Evolutionary conservation across 2,113 vertebrate genomes (phyloP).

Genomic region (Oreotragus oreotragus): DNA sequence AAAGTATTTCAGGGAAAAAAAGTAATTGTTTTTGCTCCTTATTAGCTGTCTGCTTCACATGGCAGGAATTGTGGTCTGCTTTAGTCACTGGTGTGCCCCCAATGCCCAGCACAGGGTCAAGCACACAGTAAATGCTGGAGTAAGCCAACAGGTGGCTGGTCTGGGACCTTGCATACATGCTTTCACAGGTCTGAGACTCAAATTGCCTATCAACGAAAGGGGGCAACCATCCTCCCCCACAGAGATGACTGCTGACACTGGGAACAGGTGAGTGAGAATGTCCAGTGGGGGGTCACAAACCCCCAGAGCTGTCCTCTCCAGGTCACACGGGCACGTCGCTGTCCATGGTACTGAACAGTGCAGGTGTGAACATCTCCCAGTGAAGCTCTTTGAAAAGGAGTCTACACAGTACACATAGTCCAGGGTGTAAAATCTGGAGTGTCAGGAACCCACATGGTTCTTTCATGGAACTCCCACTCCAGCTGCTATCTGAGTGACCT

Average conservation of each 20-base stretch:
- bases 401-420: neutral
- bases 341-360: neutral
- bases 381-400: no score
- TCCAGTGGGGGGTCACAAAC: neutral
- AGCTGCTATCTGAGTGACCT: neutral
- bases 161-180: neutral
- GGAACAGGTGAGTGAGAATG: neutral
- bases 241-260: neutral
- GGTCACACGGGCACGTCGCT: rapidly evolving
- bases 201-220: neutral
- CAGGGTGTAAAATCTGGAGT: neutral
- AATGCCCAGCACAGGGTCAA: neutral
- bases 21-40: neutral
- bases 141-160: no score
- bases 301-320: rapidly evolving
- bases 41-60: neutral
- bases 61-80: neutral
- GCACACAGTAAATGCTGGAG: neutral
- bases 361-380: no score
- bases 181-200: neutral
- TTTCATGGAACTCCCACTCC: neutral
- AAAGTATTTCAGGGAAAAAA: neutral
- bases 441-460: neutral
- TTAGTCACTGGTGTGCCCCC: neutral
- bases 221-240: no score